A percentile compares a stretch with the other conserved stretches of the same genome.
Evolutionary conservation across 2,113 vertebrate genomes (phyloP).

Genomic region (Dendropsophus ebraccatus): DNA sequence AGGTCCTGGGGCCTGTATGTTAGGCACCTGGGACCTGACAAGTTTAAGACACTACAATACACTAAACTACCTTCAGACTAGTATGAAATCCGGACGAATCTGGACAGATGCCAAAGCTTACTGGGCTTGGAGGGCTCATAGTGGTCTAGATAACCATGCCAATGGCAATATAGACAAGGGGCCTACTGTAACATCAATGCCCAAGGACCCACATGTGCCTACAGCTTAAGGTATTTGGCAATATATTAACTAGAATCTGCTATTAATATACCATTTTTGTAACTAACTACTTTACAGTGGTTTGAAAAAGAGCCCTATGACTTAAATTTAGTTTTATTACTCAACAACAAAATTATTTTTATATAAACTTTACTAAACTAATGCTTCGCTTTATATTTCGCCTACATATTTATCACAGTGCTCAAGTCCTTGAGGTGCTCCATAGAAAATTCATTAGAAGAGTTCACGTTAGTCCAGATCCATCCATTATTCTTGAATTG

Average conservation of each 20-base stretch:
- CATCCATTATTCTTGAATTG: constrained; percentile 6
- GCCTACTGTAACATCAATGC: too few relatives aligned
- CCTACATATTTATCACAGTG: background rate
- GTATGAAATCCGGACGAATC: too few relatives aligned
- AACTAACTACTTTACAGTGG: background rate
- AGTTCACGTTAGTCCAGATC: constrained; percentile 1
- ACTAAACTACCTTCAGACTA: too few relatives aligned
- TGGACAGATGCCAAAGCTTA: too few relatives aligned
- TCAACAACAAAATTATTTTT: background rate
- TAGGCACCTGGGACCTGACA: too few relatives aligned
- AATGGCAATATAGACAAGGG: too few relatives aligned
- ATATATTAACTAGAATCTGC: background rate
- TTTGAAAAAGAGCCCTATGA: background rate
- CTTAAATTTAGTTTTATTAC: background rate
- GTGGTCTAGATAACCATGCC: too few relatives aligned
- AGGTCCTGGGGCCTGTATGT: too few relatives aligned
- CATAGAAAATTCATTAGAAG: background rate
- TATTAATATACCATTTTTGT: background rate
- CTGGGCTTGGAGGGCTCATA: too few relatives aligned
- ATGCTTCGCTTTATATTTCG: background rate
- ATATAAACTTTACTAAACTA: background rate
- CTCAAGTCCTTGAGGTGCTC: background rate
- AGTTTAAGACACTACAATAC: too few relatives aligned
- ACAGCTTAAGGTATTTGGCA: too few relatives aligned
- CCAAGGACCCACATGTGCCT: too few relatives aligned